These are phyloP conservation scores for Cosmia pyralina DNA, from an alignment of 2,888 invertebrate genomes.

Conservation along the genomic window DNA sequence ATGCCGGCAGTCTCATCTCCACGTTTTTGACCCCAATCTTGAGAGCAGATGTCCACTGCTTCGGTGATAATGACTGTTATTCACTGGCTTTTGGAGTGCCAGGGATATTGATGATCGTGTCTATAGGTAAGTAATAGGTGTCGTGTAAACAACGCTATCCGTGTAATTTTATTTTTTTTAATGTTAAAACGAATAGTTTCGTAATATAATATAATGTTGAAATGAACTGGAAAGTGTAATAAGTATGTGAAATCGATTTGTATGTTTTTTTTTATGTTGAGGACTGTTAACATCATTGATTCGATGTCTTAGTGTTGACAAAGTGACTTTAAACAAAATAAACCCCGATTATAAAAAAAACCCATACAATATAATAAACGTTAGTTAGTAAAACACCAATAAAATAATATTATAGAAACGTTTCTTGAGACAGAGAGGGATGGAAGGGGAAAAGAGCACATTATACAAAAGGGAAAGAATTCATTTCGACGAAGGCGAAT, in stretches of 20 bases:
- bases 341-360: too few relatives aligned
- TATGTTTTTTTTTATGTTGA: neutral
- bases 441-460: too few relatives aligned
- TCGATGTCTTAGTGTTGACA: neutral
- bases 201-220: neutral
- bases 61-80: constrained; percentile 94
- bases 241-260: neutral
- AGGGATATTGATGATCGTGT: constrained; percentile 95
- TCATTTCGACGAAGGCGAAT: too few relatives aligned
- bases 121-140: constrained; percentile 92
- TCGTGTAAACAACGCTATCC: too few relatives aligned
- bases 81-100: constrained; percentile 97
- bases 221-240: neutral
- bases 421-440: too few relatives aligned
- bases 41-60: constrained; percentile 94
- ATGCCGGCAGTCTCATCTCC: constrained; percentile 96
- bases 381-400: too few relatives aligned
- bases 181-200: neutral
- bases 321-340: neutral
- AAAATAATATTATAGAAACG: too few relatives aligned
- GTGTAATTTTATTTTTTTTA: neutral
- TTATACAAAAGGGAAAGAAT: too few relatives aligned
- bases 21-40: constrained; percentile 96
- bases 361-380: too few relatives aligned
- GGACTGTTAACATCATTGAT: neutral